phyloP scores from a whole-genome alignment of 2,797 vertebrate species.

The Phrynocephalus vlangalii region DNA sequence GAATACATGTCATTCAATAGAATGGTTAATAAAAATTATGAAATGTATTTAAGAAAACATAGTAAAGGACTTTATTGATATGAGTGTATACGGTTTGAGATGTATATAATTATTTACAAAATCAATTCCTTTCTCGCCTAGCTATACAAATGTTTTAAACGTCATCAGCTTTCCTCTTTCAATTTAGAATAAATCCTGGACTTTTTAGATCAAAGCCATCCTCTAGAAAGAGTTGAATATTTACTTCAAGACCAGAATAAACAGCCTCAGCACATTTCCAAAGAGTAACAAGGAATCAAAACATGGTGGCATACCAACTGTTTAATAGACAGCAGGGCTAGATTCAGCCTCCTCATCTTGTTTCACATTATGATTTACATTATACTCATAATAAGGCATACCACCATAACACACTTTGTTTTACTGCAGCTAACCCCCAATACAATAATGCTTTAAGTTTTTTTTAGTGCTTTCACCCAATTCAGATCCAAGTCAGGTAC shows the following conservation, averaged over 20 bases:
- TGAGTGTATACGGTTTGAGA: neutral
- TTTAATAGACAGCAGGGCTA: slow-evolving; percentile 44
- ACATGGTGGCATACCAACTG: neutral
- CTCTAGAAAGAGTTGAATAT: slow-evolving; percentile 11
- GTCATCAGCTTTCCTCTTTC: neutral
- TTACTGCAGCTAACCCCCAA: slow-evolving; percentile 34
- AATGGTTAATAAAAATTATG: neutral
- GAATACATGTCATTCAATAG: neutral
- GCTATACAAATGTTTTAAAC: neutral
- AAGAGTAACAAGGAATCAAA: slow-evolving; percentile 38
- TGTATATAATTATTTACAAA: neutral
- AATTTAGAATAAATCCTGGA: slow-evolving; percentile 32
- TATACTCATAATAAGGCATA: slow-evolving; percentile 14
- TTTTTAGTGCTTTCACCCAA: slow-evolving; percentile 37
- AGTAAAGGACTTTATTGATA: neutral
- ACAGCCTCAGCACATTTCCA: neutral
- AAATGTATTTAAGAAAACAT: neutral
- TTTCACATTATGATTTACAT: slow-evolving; percentile 14
- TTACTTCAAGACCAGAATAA: slow-evolving; percentile 11
- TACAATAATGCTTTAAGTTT: slow-evolving; percentile 11
- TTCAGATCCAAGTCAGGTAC: slow-evolving; percentile 1
- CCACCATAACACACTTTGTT: slow-evolving; percentile 33
- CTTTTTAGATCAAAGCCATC: neutral
- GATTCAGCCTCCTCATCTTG: slow-evolving; percentile 38
- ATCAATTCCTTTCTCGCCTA: neutral